A percentile compares a stretch with the other conserved stretches of the same genome.
These are phyloP conservation scores for Bufo gargarizans DNA, from an alignment of 2,113 vertebrate species.

Conservation along the genomic window DNA sequence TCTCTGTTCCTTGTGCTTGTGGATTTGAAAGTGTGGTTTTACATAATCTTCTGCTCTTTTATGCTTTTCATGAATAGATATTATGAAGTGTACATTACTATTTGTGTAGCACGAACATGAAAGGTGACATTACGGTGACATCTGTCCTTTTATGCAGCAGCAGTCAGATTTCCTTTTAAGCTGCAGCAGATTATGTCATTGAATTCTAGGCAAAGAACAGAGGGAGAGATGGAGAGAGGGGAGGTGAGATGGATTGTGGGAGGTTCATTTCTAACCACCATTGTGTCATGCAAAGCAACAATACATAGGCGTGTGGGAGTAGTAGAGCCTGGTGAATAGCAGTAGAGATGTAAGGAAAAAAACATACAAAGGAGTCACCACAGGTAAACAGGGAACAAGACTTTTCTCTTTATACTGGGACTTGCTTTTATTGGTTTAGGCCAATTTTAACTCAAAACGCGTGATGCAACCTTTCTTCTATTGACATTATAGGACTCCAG, in stretches of 20 bases:
- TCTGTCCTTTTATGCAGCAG: constrained; percentile 3
- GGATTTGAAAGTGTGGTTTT: background rate
- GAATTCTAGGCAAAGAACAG: constrained; percentile 14
- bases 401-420: background rate
- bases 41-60: constrained; percentile 7
- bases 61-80: background rate
- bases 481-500: background rate
- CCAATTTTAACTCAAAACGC: background rate
- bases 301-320: constrained; percentile 13
- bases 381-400: background rate
- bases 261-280: background rate
- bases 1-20: background rate
- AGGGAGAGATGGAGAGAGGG: background rate
- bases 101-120: constrained; percentile 31
- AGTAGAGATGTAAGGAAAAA: background rate
- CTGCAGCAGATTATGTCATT: constrained; percentile 23
- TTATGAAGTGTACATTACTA: background rate
- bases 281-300: background rate
- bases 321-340: background rate
- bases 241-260: constrained; percentile 27
- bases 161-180: constrained; percentile 22
- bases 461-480: background rate
- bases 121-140: constrained; percentile 30
- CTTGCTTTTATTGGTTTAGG: background rate
- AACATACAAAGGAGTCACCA: background rate